Percentiles rank a stretch among this genome's conserved stretches.
Evolutionary conservation across 1,140 invertebrate species (phyloP).

Genomic region (Drosophila orosa): DNA sequence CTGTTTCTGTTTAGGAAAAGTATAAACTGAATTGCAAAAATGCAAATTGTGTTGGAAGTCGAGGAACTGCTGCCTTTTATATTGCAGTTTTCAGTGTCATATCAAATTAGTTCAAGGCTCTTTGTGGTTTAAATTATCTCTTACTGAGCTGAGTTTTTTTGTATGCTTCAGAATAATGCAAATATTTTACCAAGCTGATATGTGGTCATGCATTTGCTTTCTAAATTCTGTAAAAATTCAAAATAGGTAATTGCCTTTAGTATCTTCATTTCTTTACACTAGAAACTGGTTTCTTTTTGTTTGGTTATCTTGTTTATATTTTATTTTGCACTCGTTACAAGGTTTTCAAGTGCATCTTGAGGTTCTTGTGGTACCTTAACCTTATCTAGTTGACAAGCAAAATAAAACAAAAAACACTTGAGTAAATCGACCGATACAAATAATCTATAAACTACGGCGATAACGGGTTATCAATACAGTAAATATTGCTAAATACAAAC

Average conservation of each 20-base stretch:
- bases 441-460: conserved; percentile 16
- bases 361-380: conserved; percentile 23
- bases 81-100: not conserved
- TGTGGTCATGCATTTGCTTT: not conserved
- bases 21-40: not conserved
- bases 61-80: conserved; percentile 14
- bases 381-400: conserved; percentile 22
- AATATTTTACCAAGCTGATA: not conserved
- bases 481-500: not conserved
- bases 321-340: conserved; percentile 14
- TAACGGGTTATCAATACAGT: conserved; percentile 25
- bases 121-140: conserved; percentile 16
- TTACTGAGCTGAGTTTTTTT: not conserved
- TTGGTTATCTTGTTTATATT: conserved; percentile 16
- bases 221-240: not conserved
- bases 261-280: not conserved
- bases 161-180: not conserved
- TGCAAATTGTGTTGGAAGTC: not conserved
- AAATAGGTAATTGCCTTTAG: not conserved
- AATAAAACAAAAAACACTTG: conserved; percentile 6
- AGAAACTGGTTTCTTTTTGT: not conserved
- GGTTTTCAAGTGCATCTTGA: conserved; percentile 25
- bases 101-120: not conserved
- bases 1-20: not conserved
- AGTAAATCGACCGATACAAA: conserved; percentile 14